Evolutionary conservation across 1,140 invertebrate genomes (phyloP).

Genomic region (Lepidotrigona ventralis): DNA sequence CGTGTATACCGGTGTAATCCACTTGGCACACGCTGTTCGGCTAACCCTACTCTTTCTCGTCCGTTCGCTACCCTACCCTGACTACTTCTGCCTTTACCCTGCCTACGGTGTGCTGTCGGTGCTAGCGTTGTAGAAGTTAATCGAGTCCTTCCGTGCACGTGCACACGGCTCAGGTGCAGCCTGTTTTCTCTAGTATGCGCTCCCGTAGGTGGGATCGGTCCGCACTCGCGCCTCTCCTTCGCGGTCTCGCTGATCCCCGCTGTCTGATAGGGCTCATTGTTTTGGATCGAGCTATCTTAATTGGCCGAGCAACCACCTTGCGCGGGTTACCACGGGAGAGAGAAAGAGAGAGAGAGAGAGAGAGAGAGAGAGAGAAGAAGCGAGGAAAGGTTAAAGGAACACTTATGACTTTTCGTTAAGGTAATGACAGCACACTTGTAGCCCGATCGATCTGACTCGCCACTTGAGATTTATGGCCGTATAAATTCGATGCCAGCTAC

Average conservation of each 20-base stretch:
- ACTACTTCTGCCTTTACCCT: slow-evolving; percentile 53
- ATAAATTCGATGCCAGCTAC: not conserved
- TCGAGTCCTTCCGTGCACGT: slow-evolving; percentile 49
- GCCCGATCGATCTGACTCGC: not conserved
- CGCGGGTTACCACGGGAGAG: not conserved
- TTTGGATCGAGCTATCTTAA: slow-evolving; percentile 37
- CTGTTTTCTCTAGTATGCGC: slow-evolving; percentile 29
- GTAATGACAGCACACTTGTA: not conserved
- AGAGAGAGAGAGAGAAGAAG: no score
- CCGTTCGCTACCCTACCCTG: slow-evolving; percentile 56
- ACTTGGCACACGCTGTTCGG: slow-evolving; percentile 72
- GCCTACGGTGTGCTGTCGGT: slow-evolving; percentile 38
- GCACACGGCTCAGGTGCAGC: slow-evolving; percentile 31
- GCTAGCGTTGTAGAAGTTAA: slow-evolving; percentile 29
- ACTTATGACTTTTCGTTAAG: slow-evolving; percentile 26
- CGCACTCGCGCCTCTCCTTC: slow-evolving; percentile 1
- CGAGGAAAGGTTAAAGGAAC: slow-evolving; percentile 22
- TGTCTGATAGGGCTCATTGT: slow-evolving; percentile 40
- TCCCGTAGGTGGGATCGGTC: slow-evolving; percentile 40
- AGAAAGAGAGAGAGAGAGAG: not conserved
- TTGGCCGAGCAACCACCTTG: slow-evolving; percentile 39
- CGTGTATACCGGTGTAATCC: slow-evolving; percentile 67
- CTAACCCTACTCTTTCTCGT: slow-evolving; percentile 68
- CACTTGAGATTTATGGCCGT: not conserved
- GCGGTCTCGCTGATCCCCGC: slow-evolving; percentile 26